These are phyloP conservation scores for Drosophila austrosaltans DNA, from an alignment of 2,888 invertebrate genomes.

Conservation along the genomic window DNA sequence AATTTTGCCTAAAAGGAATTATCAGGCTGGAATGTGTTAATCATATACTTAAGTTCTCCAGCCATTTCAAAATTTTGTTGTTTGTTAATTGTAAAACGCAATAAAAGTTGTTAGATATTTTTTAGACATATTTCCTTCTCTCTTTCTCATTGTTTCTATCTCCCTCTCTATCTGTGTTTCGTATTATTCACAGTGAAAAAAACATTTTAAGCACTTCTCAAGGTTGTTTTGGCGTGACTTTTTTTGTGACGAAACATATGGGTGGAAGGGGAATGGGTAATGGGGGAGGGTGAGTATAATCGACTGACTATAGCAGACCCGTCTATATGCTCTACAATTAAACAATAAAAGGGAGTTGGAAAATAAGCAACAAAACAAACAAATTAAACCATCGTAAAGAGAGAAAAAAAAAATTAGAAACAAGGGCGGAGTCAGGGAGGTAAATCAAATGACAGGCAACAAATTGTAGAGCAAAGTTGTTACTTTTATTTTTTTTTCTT, in stretches of 20 bases:
- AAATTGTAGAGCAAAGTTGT: conserved; percentile 65
- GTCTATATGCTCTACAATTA: conserved; percentile 29
- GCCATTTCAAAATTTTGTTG: conserved; percentile 2
- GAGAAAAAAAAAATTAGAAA: conserved; percentile 3
- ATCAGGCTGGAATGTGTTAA: conserved; percentile 3
- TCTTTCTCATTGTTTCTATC: background rate
- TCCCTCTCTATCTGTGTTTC: conserved; percentile 1
- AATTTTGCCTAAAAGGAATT: background rate
- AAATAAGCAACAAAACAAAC: conserved; percentile 36
- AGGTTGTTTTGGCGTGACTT: conserved; percentile 49
- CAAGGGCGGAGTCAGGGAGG: background rate
- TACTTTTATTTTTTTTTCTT: conserved; percentile 33
- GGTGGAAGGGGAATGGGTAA: background rate
- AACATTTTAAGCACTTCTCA: conserved; percentile 74
- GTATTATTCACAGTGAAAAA: conserved; percentile 48
- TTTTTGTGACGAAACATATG: conserved; percentile 1
- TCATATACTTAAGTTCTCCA: conserved; percentile 4
- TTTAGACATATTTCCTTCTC: background rate
- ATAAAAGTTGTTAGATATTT: conserved; percentile 10
- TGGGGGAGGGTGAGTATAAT: background rate
- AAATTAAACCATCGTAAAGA: conserved; percentile 63
- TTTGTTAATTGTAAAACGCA: conserved; percentile 13
- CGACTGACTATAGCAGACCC: conserved; percentile 13
- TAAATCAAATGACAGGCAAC: conserved; percentile 71
- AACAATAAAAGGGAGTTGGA: conserved; percentile 5